A percentile compares a stretch with the other conserved stretches of the same genome.
phyloP scores from a whole-genome alignment of 2,888 invertebrate genomes.

The Sialis lutaria region DNA sequence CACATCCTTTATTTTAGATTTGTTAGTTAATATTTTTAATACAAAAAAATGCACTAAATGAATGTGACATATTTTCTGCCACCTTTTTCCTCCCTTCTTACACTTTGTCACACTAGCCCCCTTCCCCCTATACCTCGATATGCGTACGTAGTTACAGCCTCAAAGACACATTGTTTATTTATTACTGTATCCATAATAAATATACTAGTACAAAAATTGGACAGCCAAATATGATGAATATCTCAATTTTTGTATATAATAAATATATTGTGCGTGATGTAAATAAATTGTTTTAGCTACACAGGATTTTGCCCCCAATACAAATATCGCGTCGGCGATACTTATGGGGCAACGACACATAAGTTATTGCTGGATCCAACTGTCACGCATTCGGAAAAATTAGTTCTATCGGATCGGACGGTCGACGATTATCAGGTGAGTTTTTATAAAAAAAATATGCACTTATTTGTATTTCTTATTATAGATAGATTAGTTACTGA shows the following conservation, averaged over 20 bases:
- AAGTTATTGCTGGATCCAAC: conserved; percentile 57
- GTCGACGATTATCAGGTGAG: conserved; percentile 44
- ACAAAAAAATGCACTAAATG: too few species aligned
- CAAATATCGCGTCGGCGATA: conserved; percentile 54
- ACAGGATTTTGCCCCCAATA: conserved; percentile 63
- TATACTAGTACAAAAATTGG: too few species aligned
- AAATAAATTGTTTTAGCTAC: conserved; percentile 32
- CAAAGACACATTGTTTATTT: not conserved
- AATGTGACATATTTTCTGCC: too few species aligned
- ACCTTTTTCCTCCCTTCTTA: too few species aligned
- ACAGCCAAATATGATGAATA: too few species aligned
- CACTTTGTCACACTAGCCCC: too few species aligned
- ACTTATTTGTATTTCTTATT: too few species aligned
- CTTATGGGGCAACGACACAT: conserved; percentile 56
- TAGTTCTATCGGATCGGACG: conserved; percentile 45
- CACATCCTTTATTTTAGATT: too few species aligned
- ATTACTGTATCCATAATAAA: not conserved
- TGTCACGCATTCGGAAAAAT: conserved; percentile 50
- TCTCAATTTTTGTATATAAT: conserved; percentile 1
- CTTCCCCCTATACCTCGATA: too few species aligned
- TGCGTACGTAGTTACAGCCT: too few species aligned
- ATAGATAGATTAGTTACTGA: too few species aligned
- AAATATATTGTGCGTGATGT: not conserved
- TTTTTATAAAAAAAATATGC: not conserved
- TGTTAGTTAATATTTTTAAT: too few species aligned